Base-by-base conservation (phyloP, 2,888 invertebrate genomes). In the Drosophila longiperda region DNA sequence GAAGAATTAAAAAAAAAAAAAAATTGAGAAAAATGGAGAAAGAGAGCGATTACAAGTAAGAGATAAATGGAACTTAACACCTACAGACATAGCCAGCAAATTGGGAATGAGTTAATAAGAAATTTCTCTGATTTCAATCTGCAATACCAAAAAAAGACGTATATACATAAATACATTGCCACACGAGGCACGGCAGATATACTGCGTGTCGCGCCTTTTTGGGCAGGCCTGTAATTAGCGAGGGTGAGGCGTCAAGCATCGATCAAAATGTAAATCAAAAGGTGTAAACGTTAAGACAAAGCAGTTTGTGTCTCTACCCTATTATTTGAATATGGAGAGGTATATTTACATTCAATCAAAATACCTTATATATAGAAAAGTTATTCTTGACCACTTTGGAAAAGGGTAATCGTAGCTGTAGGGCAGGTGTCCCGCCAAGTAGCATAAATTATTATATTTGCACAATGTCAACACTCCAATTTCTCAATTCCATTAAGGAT, bases 241-340 rank as follows among this genome's bases (percentile, higher is more conserved):
- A 15, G 17, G 42, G 34, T 42, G 32, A 50, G 61, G 66, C 42
- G 34, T 32, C 57, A 52, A 49, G 45, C 65, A 57, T 70, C 63
- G 67, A 42, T 26, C 55, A 53, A 64, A 84, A 73, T 72, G 68
- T 66, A 78, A 89, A 87, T 85, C 86, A 76, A 68, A 82, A 68
- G 67, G 40, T 59, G 58, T 42, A 63, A 73, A 48, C 36, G 53
- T 54, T 57, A 62, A 72, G 65, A 58, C 66, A 74, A 71, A 55
- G 40, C 50, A 11, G n/a, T 29, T 59, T 36, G 29, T 3, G 12
- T 40, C 20, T 8, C 50, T 58, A 64, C 64, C 48, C 57, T 49
- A 12, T 33, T 6, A 5, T 11, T 29, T 20, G 23, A 2, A 17
- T 40, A 1, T 26, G 3, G 1, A 12, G 34, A 40, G 17, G 49